A percentile compares a stretch with the other conserved stretches of the same genome.
phyloP scores from a whole-genome alignment of 2,797 vertebrate species.

The Leptatherina wallacei region DNA sequence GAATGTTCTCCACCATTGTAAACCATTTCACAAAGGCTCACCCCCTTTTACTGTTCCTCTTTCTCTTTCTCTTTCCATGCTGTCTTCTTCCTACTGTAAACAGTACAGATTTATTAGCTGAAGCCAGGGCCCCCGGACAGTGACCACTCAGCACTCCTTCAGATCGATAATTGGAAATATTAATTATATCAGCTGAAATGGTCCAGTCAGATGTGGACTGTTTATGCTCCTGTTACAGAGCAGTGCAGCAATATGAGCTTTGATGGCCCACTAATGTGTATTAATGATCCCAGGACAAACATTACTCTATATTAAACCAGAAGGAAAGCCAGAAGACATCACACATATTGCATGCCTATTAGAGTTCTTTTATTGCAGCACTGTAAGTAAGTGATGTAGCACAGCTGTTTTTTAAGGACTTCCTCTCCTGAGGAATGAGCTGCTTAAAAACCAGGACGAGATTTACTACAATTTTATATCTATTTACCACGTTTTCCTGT shows the following conservation, averaged over 20 bases:
- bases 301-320: slow-evolving; percentile 79
- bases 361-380: slow-evolving; percentile 69
- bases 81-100: slow-evolving; percentile 60
- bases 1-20: slow-evolving; percentile 48
- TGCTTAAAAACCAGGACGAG: slow-evolving; percentile 41
- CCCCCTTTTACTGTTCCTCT: slow-evolving; percentile 1
- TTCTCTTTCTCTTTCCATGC: slow-evolving; percentile 6
- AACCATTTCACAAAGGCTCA: slow-evolving; percentile 31
- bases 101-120: slow-evolving; percentile 79
- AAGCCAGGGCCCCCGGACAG: slow-evolving; percentile 74
- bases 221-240: slow-evolving; percentile 75
- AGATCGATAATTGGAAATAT: slow-evolving; percentile 89
- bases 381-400: slow-evolving; percentile 65
- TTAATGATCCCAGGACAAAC: slow-evolving; percentile 83
- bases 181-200: slow-evolving; percentile 84
- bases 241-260: slow-evolving; percentile 75
- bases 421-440: slow-evolving; percentile 47
- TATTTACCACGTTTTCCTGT: slow-evolving; percentile 27
- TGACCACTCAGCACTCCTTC: slow-evolving; percentile 81
- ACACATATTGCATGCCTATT: slow-evolving; percentile 66
- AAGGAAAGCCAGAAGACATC: slow-evolving; percentile 71
- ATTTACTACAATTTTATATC: slow-evolving; percentile 39
- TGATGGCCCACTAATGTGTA: slow-evolving; percentile 82
- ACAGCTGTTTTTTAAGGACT: slow-evolving; percentile 57
- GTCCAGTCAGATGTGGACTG: slow-evolving; percentile 75